A percentile compares a stretch with the other conserved stretches of the same genome.
These are phyloP conservation scores for Gobio occitaniae DNA, from an alignment of 2,797 vertebrate species.

Conservation along the genomic window DNA sequence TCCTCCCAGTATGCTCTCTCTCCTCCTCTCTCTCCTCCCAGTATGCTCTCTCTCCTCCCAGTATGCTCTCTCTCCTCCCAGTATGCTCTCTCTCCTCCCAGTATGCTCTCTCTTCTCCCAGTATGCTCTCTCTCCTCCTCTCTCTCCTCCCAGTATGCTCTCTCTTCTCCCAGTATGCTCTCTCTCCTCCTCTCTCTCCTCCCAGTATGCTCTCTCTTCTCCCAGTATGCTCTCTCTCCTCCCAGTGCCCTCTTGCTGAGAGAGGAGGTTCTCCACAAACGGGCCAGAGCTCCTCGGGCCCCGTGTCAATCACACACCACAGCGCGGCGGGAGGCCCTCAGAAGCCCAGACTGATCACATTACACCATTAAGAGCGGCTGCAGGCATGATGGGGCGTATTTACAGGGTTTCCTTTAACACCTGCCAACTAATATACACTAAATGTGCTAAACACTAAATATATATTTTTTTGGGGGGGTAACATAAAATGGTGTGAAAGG, in stretches of 20 bases:
- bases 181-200: constrained; percentile 13
- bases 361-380: not conserved
- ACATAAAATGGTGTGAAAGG: too few relatives aligned
- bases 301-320: constrained; percentile 34
- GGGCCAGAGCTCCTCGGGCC: constrained; percentile 11
- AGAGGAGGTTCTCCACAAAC: constrained; percentile 32
- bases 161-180: constrained; percentile 12
- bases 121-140: not conserved
- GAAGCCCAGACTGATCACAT: constrained; percentile 37
- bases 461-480: not conserved
- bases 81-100: too few relatives aligned
- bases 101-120: too few relatives aligned
- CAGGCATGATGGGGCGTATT: not conserved
- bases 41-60: too few relatives aligned
- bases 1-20: too few relatives aligned
- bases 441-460: not conserved
- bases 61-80: too few relatives aligned
- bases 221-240: not conserved
- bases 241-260: not conserved
- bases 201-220: constrained; percentile 12
- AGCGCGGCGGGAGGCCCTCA: constrained; percentile 3
- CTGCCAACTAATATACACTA: not conserved
- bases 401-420: not conserved
- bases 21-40: too few relatives aligned
- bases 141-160: constrained; percentile 26